These are phyloP conservation scores for Electrophaes corylata DNA, from an alignment of 2,888 invertebrate genomes.

Conservation along the genomic window DNA sequence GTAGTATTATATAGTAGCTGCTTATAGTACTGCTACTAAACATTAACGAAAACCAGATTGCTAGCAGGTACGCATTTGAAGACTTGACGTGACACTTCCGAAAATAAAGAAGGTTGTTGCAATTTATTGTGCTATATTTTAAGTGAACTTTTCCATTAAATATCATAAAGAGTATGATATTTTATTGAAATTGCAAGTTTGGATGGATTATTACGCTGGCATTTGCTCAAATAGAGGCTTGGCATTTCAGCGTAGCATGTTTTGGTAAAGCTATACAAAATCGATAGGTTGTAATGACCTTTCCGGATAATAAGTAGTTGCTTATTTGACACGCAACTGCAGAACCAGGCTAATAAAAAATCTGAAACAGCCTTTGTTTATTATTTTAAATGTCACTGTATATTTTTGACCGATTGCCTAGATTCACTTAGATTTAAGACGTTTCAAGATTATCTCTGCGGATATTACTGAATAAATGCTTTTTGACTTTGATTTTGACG, in stretches of 20 bases:
- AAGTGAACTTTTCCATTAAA: constrained; percentile 17
- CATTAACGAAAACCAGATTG: no score
- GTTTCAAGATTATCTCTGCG: no score
- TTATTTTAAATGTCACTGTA: background rate
- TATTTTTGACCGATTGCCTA: no score
- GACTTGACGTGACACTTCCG: no score
- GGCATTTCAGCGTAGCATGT: constrained; percentile 59
- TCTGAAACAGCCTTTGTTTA: background rate
- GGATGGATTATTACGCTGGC: constrained; percentile 50
- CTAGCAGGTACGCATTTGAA: no score
- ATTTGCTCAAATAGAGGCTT: constrained; percentile 69
- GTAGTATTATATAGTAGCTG: no score
- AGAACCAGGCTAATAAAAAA: constrained; percentile 1
- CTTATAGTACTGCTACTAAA: no score
- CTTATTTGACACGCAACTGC: constrained; percentile 39
- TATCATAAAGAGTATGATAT: constrained; percentile 36
- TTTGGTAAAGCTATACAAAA: constrained; percentile 46
- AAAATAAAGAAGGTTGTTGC: background rate
- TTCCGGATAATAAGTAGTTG: constrained; percentile 45
- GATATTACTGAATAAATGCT: no score
- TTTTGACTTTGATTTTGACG: no score
- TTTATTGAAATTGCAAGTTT: constrained; percentile 27
- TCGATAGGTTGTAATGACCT: constrained; percentile 70
- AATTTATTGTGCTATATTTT: background rate
- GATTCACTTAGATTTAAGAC: no score